These are phyloP conservation scores for Dipodomys merriami DNA, from an alignment of 2,113 vertebrate species.

Conservation along the genomic window DNA sequence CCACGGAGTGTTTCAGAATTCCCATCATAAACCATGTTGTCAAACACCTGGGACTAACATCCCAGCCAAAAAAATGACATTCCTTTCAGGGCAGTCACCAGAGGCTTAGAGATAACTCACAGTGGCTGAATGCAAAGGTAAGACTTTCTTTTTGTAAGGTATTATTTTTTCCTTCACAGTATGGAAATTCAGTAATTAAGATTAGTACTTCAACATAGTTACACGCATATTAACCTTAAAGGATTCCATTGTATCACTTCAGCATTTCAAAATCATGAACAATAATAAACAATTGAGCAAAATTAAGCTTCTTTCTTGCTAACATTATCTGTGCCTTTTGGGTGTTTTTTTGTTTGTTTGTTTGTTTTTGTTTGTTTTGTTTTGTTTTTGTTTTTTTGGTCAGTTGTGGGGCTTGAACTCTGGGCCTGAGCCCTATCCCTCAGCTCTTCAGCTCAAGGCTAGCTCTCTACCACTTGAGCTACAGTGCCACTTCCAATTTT, in stretches of 20 bases:
- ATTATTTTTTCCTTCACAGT: not conserved
- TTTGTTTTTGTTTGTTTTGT: no score
- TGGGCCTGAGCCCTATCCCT: no score
- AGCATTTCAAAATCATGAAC: not conserved
- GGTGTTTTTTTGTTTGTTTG: no score
- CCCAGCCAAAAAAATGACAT: not conserved
- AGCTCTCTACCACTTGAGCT: no score
- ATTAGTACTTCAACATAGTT: not conserved
- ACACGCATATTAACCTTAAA: not conserved
- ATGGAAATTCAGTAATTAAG: not conserved
- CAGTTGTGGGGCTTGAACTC: no score
- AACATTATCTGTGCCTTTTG: not conserved
- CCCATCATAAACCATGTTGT: not conserved
- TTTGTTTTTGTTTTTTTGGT: no score
- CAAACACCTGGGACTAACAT: not conserved
- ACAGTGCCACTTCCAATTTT: no score
- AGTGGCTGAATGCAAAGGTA: not conserved
- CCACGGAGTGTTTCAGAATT: not conserved
- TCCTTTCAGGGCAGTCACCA: not conserved
- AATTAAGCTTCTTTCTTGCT: not conserved
- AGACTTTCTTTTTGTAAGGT: not conserved
- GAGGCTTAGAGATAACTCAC: not conserved
- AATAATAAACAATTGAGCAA: not conserved
- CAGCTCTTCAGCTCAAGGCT: no score
- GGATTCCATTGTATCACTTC: not conserved